phyloP scores from a whole-genome alignment of 2,888 invertebrate species.

The Stenchaetothrips biformis region DNA sequence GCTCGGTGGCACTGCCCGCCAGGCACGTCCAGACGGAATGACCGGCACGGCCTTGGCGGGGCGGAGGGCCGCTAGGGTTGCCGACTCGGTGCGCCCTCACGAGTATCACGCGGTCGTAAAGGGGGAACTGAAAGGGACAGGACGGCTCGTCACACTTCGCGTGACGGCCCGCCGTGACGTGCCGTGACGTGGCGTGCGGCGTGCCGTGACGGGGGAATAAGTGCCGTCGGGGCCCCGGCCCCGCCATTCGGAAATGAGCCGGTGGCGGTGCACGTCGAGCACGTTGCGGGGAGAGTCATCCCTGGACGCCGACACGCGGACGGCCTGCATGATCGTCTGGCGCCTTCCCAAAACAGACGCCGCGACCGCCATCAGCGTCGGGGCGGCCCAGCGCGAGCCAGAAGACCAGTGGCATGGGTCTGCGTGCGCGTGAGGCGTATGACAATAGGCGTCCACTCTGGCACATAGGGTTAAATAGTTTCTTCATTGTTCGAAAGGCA shows the following conservation, averaged over 20 bases:
- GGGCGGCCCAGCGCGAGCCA: background rate
- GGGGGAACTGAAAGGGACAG: background rate
- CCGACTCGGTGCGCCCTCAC: background rate
- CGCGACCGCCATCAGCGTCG: too few relatives aligned
- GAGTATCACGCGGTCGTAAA: constrained; percentile 1
- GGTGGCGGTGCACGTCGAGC: background rate
- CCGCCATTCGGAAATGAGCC: constrained; percentile 8
- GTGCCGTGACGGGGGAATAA: constrained; percentile 7
- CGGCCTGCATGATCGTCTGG: too few relatives aligned
- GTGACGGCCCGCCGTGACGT: background rate
- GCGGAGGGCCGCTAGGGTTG: too few relatives aligned
- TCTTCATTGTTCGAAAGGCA: too few relatives aligned
- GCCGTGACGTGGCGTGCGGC: background rate
- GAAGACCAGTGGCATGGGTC: too few relatives aligned
- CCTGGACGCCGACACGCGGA: background rate
- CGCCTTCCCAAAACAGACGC: too few relatives aligned
- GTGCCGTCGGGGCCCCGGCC: background rate
- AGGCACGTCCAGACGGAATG: too few relatives aligned
- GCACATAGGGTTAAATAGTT: too few relatives aligned
- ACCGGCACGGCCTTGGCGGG: too few relatives aligned
- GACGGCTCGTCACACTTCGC: constrained; percentile 12
- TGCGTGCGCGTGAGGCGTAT: too few relatives aligned
- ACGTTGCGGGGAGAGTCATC: background rate
- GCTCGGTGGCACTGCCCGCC: too few relatives aligned
- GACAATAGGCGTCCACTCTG: too few relatives aligned